Conservation (phyloP, 2,888 invertebrate species). For the Digitonthophagus gazella region DNA sequence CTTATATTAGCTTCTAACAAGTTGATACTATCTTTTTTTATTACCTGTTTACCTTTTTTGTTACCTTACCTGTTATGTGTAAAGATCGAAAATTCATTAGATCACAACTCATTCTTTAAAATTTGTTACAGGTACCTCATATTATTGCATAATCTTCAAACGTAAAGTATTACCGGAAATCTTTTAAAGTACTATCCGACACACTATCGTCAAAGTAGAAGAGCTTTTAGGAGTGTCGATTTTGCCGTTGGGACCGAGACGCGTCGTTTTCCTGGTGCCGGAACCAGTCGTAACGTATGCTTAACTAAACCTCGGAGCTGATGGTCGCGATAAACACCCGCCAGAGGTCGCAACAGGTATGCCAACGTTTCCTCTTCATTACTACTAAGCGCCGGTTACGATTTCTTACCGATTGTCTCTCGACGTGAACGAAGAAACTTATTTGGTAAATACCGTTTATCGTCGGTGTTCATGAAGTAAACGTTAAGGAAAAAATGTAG, state of each 20-base stretch:
- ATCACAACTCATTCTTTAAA: no score
- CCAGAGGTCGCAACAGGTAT: conserved; percentile 16
- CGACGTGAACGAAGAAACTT: no score
- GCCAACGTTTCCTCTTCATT: conserved; percentile 9
- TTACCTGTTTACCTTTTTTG: background rate
- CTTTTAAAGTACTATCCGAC: background rate
- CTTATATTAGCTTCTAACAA: background rate
- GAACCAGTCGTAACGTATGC: conserved; percentile 13
- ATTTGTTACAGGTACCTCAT: background rate
- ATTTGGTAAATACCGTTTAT: no score
- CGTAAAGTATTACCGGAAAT: background rate
- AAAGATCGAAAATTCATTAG: no score
- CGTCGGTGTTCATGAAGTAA: no score
- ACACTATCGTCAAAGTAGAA: background rate
- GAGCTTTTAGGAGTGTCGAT: background rate
- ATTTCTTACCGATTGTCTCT: background rate
- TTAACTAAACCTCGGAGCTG: conserved; percentile 8
- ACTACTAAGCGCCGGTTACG: background rate
- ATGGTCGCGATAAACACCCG: conserved; percentile 13
- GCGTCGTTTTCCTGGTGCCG: background rate
- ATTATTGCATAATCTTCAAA: background rate
- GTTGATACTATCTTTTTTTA: no score
- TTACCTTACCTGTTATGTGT: background rate
- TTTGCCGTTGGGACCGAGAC: background rate
- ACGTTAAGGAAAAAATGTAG: background rate